Evolutionary conservation across 2,113 vertebrate genomes (phyloP).

Genomic region (Oenanthe melanoleuca): DNA sequence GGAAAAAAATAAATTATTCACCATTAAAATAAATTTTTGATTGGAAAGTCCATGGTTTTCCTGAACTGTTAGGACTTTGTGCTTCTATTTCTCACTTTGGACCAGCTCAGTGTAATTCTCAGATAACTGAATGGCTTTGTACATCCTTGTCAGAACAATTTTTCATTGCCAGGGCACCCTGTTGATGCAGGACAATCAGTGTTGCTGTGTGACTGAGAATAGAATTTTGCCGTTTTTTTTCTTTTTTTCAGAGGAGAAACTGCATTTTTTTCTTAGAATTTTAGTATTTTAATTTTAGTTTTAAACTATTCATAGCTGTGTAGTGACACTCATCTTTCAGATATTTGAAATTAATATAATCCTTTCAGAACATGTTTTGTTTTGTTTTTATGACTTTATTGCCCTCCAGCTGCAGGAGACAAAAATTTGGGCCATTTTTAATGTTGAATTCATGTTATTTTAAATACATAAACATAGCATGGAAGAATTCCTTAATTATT

Average conservation of each 20-base stretch:
- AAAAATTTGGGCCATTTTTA: slow-evolving; percentile 1
- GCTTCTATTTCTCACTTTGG: background rate
- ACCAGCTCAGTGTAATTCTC: background rate
- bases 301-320: background rate
- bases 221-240: background rate
- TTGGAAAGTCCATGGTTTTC: background rate
- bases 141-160: background rate
- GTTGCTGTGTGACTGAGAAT: background rate
- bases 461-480: background rate
- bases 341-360: background rate
- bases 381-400: background rate
- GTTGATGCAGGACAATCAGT: background rate
- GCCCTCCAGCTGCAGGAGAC: background rate
- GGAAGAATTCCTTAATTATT: background rate
- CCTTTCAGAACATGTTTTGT: background rate
- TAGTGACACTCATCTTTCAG: background rate
- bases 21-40: background rate
- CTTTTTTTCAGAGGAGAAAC: background rate
- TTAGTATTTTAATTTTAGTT: background rate
- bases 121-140: background rate
- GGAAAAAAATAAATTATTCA: background rate
- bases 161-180: background rate
- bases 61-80: background rate
- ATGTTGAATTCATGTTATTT: background rate
- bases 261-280: background rate